Evolutionary conservation across 1,140 invertebrate genomes (phyloP), one percentile per base, ranked within the genome.

Genomic region (Cherax destructor): DNA sequence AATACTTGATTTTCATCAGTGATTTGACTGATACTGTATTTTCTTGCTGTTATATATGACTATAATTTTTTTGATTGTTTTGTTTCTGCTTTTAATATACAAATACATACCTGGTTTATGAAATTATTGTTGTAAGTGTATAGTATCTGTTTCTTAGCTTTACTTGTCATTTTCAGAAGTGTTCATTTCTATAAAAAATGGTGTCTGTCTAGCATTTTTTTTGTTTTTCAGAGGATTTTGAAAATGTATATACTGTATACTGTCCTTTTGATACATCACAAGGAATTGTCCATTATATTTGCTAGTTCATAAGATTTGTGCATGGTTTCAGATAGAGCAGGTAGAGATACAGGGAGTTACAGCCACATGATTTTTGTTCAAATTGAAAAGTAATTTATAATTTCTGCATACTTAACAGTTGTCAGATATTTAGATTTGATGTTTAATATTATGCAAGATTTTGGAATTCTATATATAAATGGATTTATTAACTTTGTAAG

Each of bases 281-380:
- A 87, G 85, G 85, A 78, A 78, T 59, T 77, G 85, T 65, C 61
- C 56, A 78, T 30, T 87, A 50, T 30, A 74, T 56, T 49, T 87
- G 52, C 21, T 87, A 87, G 85, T 61, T n/a, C 47, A n/a, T 59
- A 87, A 79, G 85, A 65, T 83, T 65, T 87, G 74, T 87, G 85
- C 85, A 78, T 87, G 85, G 85, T 78, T 79, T 87, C 50, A 74
- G 21, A n/a, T 87, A 87, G 85, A 87, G 74, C 85, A 87, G 77
- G 85, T 78, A 87, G 85, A 87, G 74, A 59, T 78, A 59, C 49
- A n/a, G 52, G 74, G 59, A 83, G 47, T 21, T 87, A 78, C 74
- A 87, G 85, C 85, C 21, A 49, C 78, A 74, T 87, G 30, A 61
- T 65, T 72, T 49, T 72, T 49, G 9, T 65, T 59, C 81, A 7